Percentiles rank a stretch among this genome's conserved stretches.
phyloP scores from a whole-genome alignment of 2,797 vertebrate species.

The Sparidentex hasta region DNA sequence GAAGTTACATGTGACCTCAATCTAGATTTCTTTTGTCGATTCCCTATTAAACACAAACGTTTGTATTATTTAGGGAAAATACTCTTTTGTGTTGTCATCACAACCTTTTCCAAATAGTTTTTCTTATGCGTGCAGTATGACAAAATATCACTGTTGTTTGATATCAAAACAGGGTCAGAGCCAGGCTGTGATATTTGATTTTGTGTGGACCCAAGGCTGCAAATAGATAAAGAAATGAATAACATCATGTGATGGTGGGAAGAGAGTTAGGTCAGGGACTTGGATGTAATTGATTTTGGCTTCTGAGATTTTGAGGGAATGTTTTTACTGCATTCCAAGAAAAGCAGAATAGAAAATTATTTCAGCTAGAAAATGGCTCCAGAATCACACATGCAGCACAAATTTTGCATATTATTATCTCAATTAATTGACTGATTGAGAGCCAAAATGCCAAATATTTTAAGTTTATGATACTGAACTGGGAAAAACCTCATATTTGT shows the following conservation, averaged over 20 bases:
- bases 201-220: slow-evolving; percentile 8
- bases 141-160: slow-evolving; percentile 36
- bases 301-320: not conserved
- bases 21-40: slow-evolving; percentile 21
- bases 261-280: slow-evolving; percentile 5
- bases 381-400: not conserved
- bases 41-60: not conserved
- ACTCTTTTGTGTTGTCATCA: slow-evolving; percentile 8
- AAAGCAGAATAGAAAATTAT: slow-evolving; percentile 10
- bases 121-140: not conserved
- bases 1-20: not conserved
- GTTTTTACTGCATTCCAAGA: not conserved
- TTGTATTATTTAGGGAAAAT: not conserved
- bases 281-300: not conserved
- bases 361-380: not conserved
- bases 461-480: not conserved
- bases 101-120: not conserved
- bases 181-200: not conserved
- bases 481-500: not conserved
- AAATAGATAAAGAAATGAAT: slow-evolving; percentile 25
- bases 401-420: not conserved
- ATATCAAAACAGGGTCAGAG: slow-evolving; percentile 7
- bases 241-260: not conserved
- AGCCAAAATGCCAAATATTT: not conserved
- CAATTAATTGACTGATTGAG: not conserved